Evolutionary conservation across 2,797 vertebrate genomes (phyloP).

Genomic region (Malacoctenus gilli): DNA sequence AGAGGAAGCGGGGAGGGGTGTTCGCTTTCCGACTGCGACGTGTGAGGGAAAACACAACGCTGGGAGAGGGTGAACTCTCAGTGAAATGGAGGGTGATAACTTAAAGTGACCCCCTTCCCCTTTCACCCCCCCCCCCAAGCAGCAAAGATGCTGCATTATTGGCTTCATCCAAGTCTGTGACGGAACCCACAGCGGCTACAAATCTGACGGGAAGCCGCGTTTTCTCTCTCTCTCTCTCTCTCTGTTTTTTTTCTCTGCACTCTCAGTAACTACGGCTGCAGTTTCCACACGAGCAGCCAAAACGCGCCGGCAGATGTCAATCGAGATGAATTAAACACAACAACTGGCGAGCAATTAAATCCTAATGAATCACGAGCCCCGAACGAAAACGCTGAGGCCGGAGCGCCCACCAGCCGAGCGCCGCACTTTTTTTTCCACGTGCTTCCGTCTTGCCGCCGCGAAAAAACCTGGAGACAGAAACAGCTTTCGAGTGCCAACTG

Average conservation of each 20-base stretch:
- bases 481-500: slow-evolving; percentile 11
- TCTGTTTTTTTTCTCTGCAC: slow-evolving; percentile 28
- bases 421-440: background rate
- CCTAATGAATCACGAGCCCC: slow-evolving; percentile 34
- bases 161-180: slow-evolving; percentile 45
- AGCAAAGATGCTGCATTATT: slow-evolving; percentile 31
- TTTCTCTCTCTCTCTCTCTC: slow-evolving; percentile 50
- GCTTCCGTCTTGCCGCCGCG: slow-evolving; percentile 6
- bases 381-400: slow-evolving; percentile 11
- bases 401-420: slow-evolving; percentile 32
- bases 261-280: slow-evolving; percentile 39
- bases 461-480: slow-evolving; percentile 33
- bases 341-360: slow-evolving; percentile 30
- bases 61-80: slow-evolving; percentile 27
- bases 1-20: slow-evolving; percentile 12
- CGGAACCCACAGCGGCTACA: slow-evolving; percentile 60
- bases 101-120: slow-evolving; percentile 27
- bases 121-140: slow-evolving; percentile 11
- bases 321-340: slow-evolving; percentile 38
- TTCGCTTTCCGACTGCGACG: background rate
- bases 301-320: slow-evolving; percentile 48
- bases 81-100: slow-evolving; percentile 18
- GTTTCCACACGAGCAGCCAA: slow-evolving; percentile 46
- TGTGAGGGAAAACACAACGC: slow-evolving; percentile 5
- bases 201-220: slow-evolving; percentile 41